These are phyloP conservation scores for Mionectes olivaceus DNA, from an alignment of 2,797 vertebrate genomes.

Conservation along the genomic window DNA sequence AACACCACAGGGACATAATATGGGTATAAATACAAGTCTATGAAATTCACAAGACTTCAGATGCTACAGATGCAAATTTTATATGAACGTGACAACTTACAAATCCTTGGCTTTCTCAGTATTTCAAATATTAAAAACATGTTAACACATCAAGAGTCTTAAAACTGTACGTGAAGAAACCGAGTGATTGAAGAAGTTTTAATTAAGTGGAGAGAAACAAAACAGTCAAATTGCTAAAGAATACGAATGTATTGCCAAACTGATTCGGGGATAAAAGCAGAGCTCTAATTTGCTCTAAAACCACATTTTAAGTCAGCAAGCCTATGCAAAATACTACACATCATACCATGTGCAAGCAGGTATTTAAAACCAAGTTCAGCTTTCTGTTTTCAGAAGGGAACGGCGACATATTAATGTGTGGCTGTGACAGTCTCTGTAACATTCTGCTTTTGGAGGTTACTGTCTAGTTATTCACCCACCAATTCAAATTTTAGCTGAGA, in stretches of 20 bases:
- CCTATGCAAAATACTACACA: neutral
- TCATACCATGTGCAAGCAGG: neutral
- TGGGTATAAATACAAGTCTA: neutral
- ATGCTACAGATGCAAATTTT: neutral
- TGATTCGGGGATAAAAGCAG: neutral
- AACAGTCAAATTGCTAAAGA: neutral
- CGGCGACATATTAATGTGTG: neutral
- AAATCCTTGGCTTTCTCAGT: neutral
- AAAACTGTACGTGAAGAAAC: neutral
- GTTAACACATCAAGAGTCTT: neutral
- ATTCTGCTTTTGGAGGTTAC: neutral
- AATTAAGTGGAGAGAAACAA: neutral
- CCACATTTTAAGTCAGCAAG: neutral
- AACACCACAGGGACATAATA: neutral
- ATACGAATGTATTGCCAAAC: neutral
- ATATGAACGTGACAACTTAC: neutral
- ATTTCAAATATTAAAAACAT: neutral
- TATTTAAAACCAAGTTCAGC: neutral
- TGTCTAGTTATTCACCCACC: neutral
- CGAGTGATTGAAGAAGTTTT: neutral
- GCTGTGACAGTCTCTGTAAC: neutral
- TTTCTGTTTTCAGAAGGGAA: neutral
- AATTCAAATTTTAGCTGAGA: neutral
- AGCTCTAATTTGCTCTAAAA: neutral
- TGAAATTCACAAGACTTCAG: neutral